A percentile compares a stretch with the other conserved stretches of the same genome.
phyloP scores from a whole-genome alignment of 2,888 invertebrate species.

The Leucozona laternaria region DNA sequence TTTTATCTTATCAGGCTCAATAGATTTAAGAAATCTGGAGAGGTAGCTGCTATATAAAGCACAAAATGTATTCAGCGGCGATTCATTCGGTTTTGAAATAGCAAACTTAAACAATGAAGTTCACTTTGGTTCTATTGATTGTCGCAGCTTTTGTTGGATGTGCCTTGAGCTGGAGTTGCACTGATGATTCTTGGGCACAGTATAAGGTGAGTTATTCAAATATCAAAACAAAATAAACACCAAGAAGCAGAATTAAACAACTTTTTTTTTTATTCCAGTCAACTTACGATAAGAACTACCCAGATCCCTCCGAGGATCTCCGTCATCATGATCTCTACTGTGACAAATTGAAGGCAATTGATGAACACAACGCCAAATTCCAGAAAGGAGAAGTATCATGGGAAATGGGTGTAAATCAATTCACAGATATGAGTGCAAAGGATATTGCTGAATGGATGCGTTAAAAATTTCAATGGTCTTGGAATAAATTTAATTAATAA shows the following conservation, averaged over 20 bases:
- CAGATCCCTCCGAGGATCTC: not conserved
- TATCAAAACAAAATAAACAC: not conserved
- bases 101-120: not conserved
- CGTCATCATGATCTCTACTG: constrained; percentile 4
- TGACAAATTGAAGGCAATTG: not conserved
- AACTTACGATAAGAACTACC: constrained; percentile 3
- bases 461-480: not conserved
- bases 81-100: not conserved
- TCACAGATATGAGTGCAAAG: constrained; percentile 6
- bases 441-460: not conserved
- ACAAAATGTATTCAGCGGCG: not conserved
- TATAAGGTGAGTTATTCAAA: constrained; percentile 4
- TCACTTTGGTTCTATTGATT: constrained; percentile 9
- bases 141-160: constrained; percentile 25
- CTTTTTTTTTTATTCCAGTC: not conserved
- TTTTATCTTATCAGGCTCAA: not conserved
- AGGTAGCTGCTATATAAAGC: not conserved
- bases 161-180: constrained; percentile 24
- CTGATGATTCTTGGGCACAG: not conserved
- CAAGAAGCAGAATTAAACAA: not conserved
- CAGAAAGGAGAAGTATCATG: constrained; percentile 8
- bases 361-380: constrained; percentile 1
- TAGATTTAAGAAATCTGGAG: not conserved
- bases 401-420: constrained; percentile 18
- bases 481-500: not conserved